A percentile compares a stretch with the other conserved stretches of the same genome.
These are phyloP conservation scores for Siderastrea siderea DNA, from an alignment of 92 coral and sea anemone species.

Conservation along the genomic window DNA sequence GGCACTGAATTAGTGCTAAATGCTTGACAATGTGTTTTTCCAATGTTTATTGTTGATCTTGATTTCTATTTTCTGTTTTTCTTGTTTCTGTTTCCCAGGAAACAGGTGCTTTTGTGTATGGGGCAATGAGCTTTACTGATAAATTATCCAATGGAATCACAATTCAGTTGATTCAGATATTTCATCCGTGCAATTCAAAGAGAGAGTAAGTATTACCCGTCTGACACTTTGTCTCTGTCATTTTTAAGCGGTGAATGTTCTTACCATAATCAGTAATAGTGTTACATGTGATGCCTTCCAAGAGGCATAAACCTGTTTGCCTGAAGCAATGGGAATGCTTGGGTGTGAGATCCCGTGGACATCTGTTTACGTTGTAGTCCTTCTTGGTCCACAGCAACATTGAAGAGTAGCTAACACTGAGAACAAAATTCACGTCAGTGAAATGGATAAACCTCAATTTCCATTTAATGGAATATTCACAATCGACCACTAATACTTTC, in stretches of 20 bases:
- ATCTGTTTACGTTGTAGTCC: too few relatives aligned
- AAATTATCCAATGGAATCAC: conserved; percentile 94
- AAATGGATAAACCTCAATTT: too few relatives aligned
- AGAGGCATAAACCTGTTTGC: too few relatives aligned
- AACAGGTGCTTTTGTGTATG: conserved; percentile 99
- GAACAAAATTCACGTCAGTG: too few relatives aligned
- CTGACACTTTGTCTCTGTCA: neutral
- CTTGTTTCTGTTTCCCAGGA: conserved; percentile 61
- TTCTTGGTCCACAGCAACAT: too few relatives aligned
- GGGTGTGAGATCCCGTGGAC: too few relatives aligned
- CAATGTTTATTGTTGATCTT: neutral
- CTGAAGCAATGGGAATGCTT: too few relatives aligned
- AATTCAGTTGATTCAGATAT: conserved; percentile 88
- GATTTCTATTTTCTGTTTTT: neutral
- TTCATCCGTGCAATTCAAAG: conserved; percentile 72
- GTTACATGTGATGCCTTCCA: neutral
- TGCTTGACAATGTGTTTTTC: too few relatives aligned
- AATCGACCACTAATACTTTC: neutral
- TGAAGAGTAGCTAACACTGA: too few relatives aligned
- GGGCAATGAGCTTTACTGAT: conserved; percentile 99
- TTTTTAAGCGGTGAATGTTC: neutral
- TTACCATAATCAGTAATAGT: neutral
- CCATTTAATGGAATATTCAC: neutral
- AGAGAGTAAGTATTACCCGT: conserved; percentile 53
- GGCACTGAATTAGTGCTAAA: too few relatives aligned